These are phyloP conservation scores for Sorex fumeus DNA, from an alignment of 2,113 vertebrate genomes.

Conservation along the genomic window DNA sequence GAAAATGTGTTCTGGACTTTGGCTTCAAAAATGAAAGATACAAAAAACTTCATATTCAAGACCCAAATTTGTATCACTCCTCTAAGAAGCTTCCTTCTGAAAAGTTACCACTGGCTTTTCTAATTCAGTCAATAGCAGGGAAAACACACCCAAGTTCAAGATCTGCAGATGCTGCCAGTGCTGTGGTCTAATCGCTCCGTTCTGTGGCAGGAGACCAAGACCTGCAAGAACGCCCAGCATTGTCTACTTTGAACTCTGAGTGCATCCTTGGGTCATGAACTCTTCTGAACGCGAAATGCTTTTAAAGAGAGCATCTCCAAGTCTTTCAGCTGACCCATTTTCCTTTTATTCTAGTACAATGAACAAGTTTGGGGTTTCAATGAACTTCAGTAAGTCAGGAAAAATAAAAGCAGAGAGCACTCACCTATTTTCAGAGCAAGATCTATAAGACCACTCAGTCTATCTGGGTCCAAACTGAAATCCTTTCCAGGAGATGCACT, in stretches of 20 bases:
- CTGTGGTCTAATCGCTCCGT: not conserved
- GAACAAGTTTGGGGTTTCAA: conserved; percentile 47
- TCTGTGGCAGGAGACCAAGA: not conserved
- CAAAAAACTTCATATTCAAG: conserved; percentile 26
- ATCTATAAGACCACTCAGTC: conserved; percentile 50
- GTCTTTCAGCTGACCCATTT: conserved; percentile 2
- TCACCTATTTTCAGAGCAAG: conserved; percentile 47
- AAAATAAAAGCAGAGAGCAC: conserved; percentile 71
- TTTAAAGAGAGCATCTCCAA: conserved; percentile 56
- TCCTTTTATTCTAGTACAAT: conserved; percentile 68
- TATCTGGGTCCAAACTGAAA: conserved; percentile 24
- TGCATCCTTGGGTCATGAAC: not conserved
- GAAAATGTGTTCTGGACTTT: conserved; percentile 1
- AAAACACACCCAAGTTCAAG: not conserved
- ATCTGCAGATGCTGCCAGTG: not conserved
- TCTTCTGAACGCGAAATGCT: conserved; percentile 51
- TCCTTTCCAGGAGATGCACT: conserved; percentile 36
- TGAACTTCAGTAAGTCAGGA: conserved; percentile 4
- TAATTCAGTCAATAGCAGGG: conserved; percentile 62
- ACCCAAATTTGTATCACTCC: conserved; percentile 46
- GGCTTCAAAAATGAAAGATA: conserved; percentile 46
- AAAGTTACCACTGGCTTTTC: conserved; percentile 59
- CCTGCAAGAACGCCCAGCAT: not conserved
- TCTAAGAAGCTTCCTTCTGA: conserved; percentile 45
- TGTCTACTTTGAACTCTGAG: not conserved